These are phyloP conservation scores for Coenonympha glycerion DNA, from an alignment of 2,888 invertebrate species.

Conservation along the genomic window DNA sequence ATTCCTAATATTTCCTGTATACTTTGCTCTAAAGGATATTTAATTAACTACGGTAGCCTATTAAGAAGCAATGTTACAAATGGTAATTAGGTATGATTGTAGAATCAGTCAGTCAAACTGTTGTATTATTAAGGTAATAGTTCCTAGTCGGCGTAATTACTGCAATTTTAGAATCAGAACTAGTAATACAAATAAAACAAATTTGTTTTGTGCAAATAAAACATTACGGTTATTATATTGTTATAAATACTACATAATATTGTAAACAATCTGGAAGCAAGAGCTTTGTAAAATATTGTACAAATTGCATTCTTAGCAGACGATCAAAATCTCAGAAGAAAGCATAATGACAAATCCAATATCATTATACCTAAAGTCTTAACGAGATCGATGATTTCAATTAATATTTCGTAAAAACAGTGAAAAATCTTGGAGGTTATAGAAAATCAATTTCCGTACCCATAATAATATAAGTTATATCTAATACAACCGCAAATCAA, in stretches of 20 bases:
- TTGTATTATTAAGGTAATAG: not conserved
- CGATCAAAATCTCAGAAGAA: too few relatives aligned
- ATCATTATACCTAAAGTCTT: too few relatives aligned
- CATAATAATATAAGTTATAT: not conserved
- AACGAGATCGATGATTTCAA: too few relatives aligned
- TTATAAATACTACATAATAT: too few relatives aligned
- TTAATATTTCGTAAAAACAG: not conserved
- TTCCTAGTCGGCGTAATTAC: not conserved
- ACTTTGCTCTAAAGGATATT: slow-evolving; percentile 8
- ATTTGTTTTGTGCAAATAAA: not conserved
- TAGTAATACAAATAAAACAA: not conserved
- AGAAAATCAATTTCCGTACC: not conserved
- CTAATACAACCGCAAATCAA: not conserved
- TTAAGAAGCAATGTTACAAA: not conserved
- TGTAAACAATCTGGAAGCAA: too few relatives aligned
- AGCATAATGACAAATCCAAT: too few relatives aligned
- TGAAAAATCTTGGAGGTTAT: not conserved
- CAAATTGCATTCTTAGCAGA: too few relatives aligned
- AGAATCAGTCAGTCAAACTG: not conserved
- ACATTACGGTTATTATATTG: too few relatives aligned
- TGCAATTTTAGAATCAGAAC: not conserved
- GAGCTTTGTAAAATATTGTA: too few relatives aligned
- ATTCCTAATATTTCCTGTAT: slow-evolving; percentile 12
- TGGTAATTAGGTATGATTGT: too few relatives aligned
- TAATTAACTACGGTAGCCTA: not conserved